A percentile compares a stretch with the other conserved stretches of the same genome.
Conservation (phyloP, 2,888 invertebrate genomes). For the Rutpela maculata region DNA sequence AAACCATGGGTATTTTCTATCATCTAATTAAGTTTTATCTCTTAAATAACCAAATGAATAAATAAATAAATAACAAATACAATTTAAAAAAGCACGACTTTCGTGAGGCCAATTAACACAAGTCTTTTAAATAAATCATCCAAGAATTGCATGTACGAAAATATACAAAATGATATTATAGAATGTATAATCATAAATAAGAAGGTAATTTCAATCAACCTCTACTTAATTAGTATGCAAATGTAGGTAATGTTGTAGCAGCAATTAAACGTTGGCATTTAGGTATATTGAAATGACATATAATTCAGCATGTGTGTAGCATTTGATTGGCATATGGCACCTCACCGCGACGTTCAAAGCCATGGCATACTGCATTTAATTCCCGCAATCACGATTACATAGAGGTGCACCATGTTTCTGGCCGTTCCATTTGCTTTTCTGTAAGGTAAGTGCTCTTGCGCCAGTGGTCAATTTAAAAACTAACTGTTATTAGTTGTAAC, state of each 20-base stretch:
- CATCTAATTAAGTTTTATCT: too few species aligned
- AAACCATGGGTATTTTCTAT: too few species aligned
- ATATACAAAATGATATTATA: background rate
- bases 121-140: too few species aligned
- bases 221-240: slow-evolving; percentile 9
- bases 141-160: background rate
- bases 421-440: slow-evolving; percentile 35
- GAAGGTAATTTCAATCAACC: slow-evolving; percentile 9
- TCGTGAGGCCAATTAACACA: too few species aligned
- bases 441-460: background rate
- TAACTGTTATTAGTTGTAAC: too few species aligned
- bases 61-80: too few species aligned
- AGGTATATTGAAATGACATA: slow-evolving; percentile 45
- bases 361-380: slow-evolving; percentile 45
- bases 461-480: background rate
- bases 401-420: slow-evolving; percentile 41
- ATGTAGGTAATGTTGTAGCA: slow-evolving; percentile 9
- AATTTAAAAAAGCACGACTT: too few species aligned
- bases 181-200: background rate
- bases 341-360: slow-evolving; percentile 45
- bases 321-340: slow-evolving; percentile 50
- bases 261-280: slow-evolving; percentile 41
- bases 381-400: slow-evolving; percentile 45
- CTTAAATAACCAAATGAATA: too few species aligned
- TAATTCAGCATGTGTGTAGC: slow-evolving; percentile 46